A percentile compares a stretch with the other conserved stretches of the same genome.
These are phyloP conservation scores for Aethes cnicana DNA, from an alignment of 2,888 invertebrate genomes.

Conservation along the genomic window DNA sequence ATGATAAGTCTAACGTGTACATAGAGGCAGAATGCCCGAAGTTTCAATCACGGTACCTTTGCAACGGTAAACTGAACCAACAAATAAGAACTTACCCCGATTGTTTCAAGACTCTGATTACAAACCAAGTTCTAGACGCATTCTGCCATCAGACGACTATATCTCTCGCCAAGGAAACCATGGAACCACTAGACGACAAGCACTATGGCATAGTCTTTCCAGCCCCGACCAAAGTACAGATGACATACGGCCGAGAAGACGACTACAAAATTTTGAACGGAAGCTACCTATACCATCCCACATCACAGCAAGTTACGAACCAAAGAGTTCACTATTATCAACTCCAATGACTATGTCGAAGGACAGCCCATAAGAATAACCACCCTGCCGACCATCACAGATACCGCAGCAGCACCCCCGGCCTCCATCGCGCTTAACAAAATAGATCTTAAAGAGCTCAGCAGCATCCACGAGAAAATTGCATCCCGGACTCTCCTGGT, in stretches of 20 bases:
- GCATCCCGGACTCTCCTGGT: no score
- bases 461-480: no score
- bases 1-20: not conserved
- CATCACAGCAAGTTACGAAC: not conserved
- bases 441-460: no score
- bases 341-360: not conserved
- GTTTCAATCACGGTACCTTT: not conserved
- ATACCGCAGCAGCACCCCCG: no score
- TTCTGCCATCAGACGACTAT: not conserved
- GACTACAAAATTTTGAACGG: not conserved
- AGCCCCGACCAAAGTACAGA: not conserved
- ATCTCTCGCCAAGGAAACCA: not conserved
- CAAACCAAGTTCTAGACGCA: not conserved
- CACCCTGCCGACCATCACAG: no score
- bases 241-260: not conserved
- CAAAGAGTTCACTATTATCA: not conserved
- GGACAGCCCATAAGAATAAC: not conserved
- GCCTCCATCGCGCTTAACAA: no score
- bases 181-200: not conserved
- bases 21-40: slow-evolving; percentile 8
- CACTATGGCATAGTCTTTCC: not conserved
- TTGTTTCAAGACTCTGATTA: not conserved
- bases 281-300: not conserved
- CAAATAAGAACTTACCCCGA: not conserved
- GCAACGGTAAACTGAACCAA: not conserved